A percentile compares a stretch with the other conserved stretches of the same genome.
Evolutionary conservation across 2,113 vertebrate species (phyloP).

Genomic region (Prolemur simus): DNA sequence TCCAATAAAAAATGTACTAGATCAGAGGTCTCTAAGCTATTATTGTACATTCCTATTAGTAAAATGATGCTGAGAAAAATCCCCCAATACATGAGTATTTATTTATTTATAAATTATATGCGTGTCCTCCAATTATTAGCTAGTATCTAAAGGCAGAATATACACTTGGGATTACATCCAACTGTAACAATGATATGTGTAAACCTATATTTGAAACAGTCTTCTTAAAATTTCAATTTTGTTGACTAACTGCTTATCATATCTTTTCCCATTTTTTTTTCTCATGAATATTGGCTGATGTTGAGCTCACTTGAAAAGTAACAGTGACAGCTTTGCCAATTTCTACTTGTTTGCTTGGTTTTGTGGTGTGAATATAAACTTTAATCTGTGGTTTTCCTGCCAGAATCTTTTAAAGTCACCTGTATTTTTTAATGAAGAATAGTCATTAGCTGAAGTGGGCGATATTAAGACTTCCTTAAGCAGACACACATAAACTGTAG

Average conservation of each 20-base stretch:
- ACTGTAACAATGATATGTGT: not conserved
- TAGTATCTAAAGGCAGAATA: not conserved
- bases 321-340: not conserved
- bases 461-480: not conserved
- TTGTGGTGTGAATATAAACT: not conserved
- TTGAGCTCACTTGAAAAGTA: not conserved
- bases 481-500: not conserved
- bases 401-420: not conserved
- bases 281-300: not conserved
- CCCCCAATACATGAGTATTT: not conserved
- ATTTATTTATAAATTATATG: slow-evolving; percentile 13
- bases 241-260: not conserved
- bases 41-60: not conserved
- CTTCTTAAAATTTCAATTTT: not conserved
- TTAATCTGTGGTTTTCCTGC: not conserved
- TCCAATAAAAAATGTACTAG: not conserved
- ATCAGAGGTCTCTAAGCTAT: not conserved
- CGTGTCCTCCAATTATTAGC: not conserved
- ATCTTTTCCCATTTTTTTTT: not conserved
- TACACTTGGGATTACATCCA: not conserved
- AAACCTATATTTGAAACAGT: not conserved
- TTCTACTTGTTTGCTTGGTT: not conserved
- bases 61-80: slow-evolving; percentile 27
- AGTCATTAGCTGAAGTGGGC: not conserved
- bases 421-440: slow-evolving; percentile 7